Percentiles rank a stretch among this genome's conserved stretches.
Evolutionary conservation across 2,888 invertebrate genomes (phyloP).

Genomic region (Sinopyrophorus schimmeli): DNA sequence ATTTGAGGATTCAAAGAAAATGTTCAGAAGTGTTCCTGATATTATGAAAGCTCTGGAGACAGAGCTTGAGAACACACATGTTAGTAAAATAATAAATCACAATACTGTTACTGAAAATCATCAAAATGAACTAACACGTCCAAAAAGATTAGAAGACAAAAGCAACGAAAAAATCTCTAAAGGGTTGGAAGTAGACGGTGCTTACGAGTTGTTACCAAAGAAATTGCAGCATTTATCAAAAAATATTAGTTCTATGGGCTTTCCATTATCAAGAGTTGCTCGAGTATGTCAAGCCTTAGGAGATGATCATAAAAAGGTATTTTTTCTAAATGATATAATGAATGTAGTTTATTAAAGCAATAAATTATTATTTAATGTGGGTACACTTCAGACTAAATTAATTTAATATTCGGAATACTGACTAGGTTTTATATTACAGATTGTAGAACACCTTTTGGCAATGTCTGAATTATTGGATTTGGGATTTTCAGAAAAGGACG

Average conservation of each 20-base stretch:
- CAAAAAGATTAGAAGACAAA: slow-evolving; percentile 11
- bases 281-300: slow-evolving; percentile 79
- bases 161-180: slow-evolving; percentile 19
- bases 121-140: slow-evolving; percentile 9
- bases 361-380: too few species aligned
- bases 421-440: slow-evolving; percentile 60
- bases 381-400: too few species aligned
- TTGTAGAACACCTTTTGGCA: slow-evolving; percentile 80
- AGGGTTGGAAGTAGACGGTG: slow-evolving; percentile 48
- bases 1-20: slow-evolving; percentile 17
- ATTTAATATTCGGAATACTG: too few species aligned
- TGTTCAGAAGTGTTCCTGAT: slow-evolving; percentile 68
- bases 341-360: too few species aligned
- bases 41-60: slow-evolving; percentile 75
- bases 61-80: slow-evolving; percentile 58
- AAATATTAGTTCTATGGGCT: slow-evolving; percentile 86
- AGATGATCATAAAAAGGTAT: slow-evolving; percentile 82
- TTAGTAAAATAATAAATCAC: slow-evolving; percentile 41
- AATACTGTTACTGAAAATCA: slow-evolving; percentile 25
- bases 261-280: slow-evolving; percentile 77
- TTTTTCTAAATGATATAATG: too few species aligned
- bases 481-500: slow-evolving; percentile 78
- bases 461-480: slow-evolving; percentile 78
- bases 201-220: slow-evolving; percentile 55
- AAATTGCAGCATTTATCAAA: slow-evolving; percentile 69